Evolutionary conservation across 2,113 vertebrate species (phyloP).

Genomic region (Ictalurus furcatus): DNA sequence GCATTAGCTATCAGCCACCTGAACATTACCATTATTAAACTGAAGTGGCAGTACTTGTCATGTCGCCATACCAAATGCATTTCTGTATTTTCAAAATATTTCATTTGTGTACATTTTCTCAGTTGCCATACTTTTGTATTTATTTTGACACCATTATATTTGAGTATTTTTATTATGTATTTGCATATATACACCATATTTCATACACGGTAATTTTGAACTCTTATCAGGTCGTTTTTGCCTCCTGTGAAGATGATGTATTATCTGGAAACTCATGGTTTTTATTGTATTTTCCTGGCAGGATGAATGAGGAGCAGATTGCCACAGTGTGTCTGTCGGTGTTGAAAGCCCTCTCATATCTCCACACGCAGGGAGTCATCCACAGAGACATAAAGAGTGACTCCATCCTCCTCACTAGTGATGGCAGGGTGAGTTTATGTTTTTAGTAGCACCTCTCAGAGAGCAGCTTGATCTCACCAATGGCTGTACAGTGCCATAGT

Average conservation of each 20-base stretch:
- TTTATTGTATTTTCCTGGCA: constrained; percentile 61
- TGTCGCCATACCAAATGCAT: neutral
- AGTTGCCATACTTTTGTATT: neutral
- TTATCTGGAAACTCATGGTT: constrained; percentile 18
- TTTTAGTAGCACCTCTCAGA: neutral
- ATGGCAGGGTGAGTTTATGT: constrained; percentile 84
- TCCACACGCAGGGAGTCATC: constrained; percentile 97
- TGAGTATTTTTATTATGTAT: neutral
- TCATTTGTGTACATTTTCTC: neutral
- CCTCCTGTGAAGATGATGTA: neutral
- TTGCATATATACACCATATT: neutral
- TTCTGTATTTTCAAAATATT: neutral
- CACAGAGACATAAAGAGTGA: constrained; percentile 99
- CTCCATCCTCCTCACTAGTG: constrained; percentile 96
- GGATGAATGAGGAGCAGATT: constrained; percentile 99
- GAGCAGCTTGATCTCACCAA: neutral
- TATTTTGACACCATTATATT: neutral
- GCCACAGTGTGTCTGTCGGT: constrained; percentile 95
- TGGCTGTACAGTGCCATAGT: neutral
- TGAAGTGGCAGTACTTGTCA: neutral
- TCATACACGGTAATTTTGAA: neutral
- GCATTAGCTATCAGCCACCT: neutral
- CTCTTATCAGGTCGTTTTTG: neutral
- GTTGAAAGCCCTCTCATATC: constrained; percentile 90
- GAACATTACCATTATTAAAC: neutral